Evolutionary conservation across 2,797 vertebrate genomes (phyloP).

Genomic region (Capromys pilorides): DNA sequence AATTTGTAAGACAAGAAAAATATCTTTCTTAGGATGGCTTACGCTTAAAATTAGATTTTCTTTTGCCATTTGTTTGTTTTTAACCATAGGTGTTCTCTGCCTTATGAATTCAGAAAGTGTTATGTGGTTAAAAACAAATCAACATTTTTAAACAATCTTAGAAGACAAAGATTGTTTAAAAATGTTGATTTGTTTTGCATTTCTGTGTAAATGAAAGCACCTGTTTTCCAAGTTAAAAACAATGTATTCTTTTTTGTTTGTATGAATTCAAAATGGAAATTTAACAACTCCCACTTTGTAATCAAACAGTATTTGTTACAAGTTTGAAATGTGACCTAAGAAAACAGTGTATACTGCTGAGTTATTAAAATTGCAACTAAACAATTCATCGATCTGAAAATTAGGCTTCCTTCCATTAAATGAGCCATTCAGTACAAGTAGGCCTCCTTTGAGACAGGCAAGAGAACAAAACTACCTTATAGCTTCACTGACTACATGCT

Average conservation of each 20-base stretch:
- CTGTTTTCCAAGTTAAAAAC: conserved; percentile 63
- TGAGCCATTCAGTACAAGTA: not conserved
- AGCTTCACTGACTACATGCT: conserved; percentile 35
- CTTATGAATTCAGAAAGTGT: conserved; percentile 49
- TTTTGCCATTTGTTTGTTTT: conserved; percentile 15
- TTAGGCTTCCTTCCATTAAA: conserved; percentile 39
- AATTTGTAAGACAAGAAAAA: conserved; percentile 9
- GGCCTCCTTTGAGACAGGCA: not conserved
- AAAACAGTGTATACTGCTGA: not conserved
- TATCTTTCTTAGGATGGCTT: not conserved
- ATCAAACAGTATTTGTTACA: conserved; percentile 35
- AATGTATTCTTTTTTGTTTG: not conserved
- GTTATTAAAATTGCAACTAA: conserved; percentile 22
- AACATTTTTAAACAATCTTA: too few species aligned
- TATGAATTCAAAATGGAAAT: conserved; percentile 37
- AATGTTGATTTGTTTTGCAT: conserved; percentile 38
- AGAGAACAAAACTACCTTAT: not conserved
- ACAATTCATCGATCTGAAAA: conserved; percentile 54
- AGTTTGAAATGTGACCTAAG: conserved; percentile 38
- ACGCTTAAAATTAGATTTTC: conserved; percentile 3
- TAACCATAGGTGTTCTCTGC: conserved; percentile 5
- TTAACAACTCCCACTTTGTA: conserved; percentile 20
- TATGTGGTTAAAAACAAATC: too few species aligned
- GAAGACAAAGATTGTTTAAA: conserved; percentile 51
- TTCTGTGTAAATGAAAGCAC: conserved; percentile 42